Conservation (phyloP, 2,888 invertebrate genomes). For the Iphiclides podalirius region DNA sequence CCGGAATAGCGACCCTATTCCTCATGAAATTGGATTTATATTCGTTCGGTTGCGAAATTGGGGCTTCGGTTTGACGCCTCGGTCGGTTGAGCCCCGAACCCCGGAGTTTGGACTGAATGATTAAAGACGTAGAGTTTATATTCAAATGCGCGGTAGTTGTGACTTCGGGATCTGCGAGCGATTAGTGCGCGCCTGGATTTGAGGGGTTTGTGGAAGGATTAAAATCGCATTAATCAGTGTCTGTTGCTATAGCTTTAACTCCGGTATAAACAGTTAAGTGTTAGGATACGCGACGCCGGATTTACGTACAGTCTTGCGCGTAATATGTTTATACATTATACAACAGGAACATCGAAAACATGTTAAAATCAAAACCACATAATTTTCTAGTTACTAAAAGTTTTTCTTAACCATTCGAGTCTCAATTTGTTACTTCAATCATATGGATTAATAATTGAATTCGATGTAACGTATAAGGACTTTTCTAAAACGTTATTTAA, state of each 20-base stretch:
- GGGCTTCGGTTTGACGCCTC: conserved; percentile 50
- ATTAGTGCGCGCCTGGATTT: conserved; percentile 78
- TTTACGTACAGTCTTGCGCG: conserved; percentile 50
- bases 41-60: conserved; percentile 66
- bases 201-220: conserved; percentile 83
- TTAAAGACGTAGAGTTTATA: conserved; percentile 44
- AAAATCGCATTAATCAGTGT: conserved; percentile 87
- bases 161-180: conserved; percentile 76
- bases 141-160: conserved; percentile 46
- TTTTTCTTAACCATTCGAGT: too few species aligned
- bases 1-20: conserved; percentile 58
- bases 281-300: conserved; percentile 69
- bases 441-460: too few species aligned
- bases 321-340: too few species aligned
- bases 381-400: too few species aligned
- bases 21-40: conserved; percentile 67
- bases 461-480: too few species aligned
- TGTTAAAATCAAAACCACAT: too few species aligned
- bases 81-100: conserved; percentile 30
- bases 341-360: too few species aligned
- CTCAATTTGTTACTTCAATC: too few species aligned
- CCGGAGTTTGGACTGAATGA: conserved; percentile 40
- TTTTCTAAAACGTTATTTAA: too few species aligned
- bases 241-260: conserved; percentile 74
- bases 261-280: conserved; percentile 79